Conservation (phyloP, 2,113 vertebrate species). For the Oryzias celebensis region DNA sequence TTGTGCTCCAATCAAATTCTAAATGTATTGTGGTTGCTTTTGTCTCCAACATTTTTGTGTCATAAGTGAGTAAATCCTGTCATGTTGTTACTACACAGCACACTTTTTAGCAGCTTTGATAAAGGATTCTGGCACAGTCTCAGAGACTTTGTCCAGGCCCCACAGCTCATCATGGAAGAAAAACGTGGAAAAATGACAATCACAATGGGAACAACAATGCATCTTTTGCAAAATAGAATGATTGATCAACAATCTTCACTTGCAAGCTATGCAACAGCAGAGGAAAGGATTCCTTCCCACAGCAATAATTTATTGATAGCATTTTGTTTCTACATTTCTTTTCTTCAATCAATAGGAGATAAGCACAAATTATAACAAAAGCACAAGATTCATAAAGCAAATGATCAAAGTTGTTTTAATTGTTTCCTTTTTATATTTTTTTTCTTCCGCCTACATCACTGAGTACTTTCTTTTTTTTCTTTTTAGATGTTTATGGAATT, state of each 20-base stretch:
- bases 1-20: not conserved
- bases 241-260: not conserved
- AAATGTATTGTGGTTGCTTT: not conserved
- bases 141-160: not conserved
- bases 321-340: not conserved
- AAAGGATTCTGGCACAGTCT: not conserved
- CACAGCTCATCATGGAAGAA: not conserved
- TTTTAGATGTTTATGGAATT: no score
- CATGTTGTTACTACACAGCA: not conserved
- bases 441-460: no score
- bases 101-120: not conserved
- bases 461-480: no score
- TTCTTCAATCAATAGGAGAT: not conserved
- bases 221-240: not conserved
- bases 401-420: no score
- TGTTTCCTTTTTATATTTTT: no score
- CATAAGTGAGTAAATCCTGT: not conserved
- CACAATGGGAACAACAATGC: not conserved
- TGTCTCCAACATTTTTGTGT: not conserved
- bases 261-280: not conserved
- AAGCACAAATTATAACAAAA: no score
- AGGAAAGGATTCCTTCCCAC: not conserved
- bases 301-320: not conserved
- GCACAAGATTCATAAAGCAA: no score
- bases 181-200: not conserved